phyloP scores from a whole-genome alignment of 2,888 invertebrate genomes.

The Lagria hirta region DNA sequence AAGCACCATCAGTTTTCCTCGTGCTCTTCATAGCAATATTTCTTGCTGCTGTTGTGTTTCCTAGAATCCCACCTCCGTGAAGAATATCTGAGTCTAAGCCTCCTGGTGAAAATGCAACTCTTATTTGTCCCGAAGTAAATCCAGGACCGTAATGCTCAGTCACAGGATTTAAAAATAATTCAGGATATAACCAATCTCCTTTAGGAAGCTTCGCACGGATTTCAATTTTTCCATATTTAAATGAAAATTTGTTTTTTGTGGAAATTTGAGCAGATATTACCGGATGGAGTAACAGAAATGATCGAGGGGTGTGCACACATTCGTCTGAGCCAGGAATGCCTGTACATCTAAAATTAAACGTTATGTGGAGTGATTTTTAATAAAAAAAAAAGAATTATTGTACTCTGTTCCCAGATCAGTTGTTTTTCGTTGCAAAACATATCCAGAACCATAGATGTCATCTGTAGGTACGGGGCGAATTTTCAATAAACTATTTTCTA shows the following conservation, averaged over 20 bases:
- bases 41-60: constrained; percentile 38
- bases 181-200: constrained; percentile 79
- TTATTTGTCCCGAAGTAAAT: constrained; percentile 67
- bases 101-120: constrained; percentile 70
- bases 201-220: constrained; percentile 71
- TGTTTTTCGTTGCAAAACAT: constrained; percentile 47
- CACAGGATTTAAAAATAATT: constrained; percentile 66
- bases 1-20: constrained; percentile 33
- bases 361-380: no score
- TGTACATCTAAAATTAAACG: constrained; percentile 58
- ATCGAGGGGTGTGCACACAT: constrained; percentile 56
- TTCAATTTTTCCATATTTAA: constrained; percentile 69
- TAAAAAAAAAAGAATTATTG: constrained; percentile 1
- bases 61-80: constrained; percentile 47
- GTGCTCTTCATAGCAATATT: constrained; percentile 41
- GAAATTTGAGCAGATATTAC: constrained; percentile 65
- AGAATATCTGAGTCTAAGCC: constrained; percentile 54
- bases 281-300: constrained; percentile 67
- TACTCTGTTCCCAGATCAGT: constrained; percentile 47
- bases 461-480: constrained; percentile 64
- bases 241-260: constrained; percentile 64
- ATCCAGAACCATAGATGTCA: constrained; percentile 58
- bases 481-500: constrained; percentile 58
- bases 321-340: constrained; percentile 41
- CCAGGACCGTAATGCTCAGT: constrained; percentile 63